Percentiles rank a stretch among this genome's conserved stretches.
Evolutionary conservation across 2,888 invertebrate species (phyloP).

Genomic region (Atethmia centrago): DNA sequence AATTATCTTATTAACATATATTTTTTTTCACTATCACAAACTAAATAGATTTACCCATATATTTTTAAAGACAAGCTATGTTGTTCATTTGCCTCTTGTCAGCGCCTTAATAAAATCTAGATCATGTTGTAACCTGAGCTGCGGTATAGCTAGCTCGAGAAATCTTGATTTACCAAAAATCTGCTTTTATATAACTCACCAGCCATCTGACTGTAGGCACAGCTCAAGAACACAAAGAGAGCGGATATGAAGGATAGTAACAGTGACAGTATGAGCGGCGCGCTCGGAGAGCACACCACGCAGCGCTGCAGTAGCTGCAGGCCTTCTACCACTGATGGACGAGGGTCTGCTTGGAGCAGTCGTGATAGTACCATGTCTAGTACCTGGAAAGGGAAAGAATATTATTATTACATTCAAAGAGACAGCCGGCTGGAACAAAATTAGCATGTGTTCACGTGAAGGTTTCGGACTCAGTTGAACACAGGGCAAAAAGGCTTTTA

Average conservation of each 20-base stretch:
- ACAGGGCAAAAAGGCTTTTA: no score
- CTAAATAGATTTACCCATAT: no score
- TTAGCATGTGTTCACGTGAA: neutral
- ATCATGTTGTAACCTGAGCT: no score
- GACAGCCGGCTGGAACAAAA: neutral
- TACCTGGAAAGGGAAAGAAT: constrained; percentile 81
- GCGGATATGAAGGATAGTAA: constrained; percentile 98
- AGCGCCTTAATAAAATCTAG: no score
- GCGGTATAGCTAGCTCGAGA: no score
- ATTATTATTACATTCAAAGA: neutral
- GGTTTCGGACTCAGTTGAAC: neutral
- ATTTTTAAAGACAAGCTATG: no score
- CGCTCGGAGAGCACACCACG: constrained; percentile 93
- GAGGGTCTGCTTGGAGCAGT: constrained; percentile 92
- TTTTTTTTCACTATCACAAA: no score
- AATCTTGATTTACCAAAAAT: neutral
- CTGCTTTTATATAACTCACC: constrained; percentile 70
- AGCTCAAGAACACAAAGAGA: constrained; percentile 96
- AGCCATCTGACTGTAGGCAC: constrained; percentile 95
- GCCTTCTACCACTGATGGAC: constrained; percentile 94
- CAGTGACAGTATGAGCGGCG: constrained; percentile 95
- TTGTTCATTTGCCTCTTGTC: no score
- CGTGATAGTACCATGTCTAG: constrained; percentile 96
- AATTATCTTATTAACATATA: no score
- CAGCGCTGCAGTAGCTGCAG: constrained; percentile 95